These are phyloP conservation scores for Collichthys lucidus DNA, from an alignment of 2,113 vertebrate genomes.

Conservation along the genomic window DNA sequence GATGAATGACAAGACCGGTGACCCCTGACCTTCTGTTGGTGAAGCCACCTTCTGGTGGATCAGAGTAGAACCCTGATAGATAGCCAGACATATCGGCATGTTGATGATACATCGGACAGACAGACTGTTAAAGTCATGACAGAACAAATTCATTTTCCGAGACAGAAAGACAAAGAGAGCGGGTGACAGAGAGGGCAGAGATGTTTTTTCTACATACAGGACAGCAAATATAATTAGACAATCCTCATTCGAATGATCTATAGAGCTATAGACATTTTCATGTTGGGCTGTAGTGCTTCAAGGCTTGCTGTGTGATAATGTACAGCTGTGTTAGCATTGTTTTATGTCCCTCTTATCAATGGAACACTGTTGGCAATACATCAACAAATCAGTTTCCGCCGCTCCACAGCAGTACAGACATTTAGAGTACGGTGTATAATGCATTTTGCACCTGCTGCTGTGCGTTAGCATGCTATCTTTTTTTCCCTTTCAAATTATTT, in stretches of 20 bases:
- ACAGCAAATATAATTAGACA: not conserved
- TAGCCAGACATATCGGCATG: not conserved
- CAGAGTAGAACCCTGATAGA: conserved; percentile 89
- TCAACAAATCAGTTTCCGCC: not conserved
- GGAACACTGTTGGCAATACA: not conserved
- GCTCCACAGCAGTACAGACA: not conserved
- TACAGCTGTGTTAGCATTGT: not conserved
- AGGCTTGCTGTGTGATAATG: not conserved
- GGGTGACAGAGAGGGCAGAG: no score
- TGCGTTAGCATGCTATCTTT: not conserved
- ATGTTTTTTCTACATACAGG: not conserved
- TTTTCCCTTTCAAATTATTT: conserved; percentile 10
- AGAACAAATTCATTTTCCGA: not conserved
- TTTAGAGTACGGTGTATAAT: not conserved
- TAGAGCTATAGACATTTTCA: not conserved
- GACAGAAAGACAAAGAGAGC: not conserved
- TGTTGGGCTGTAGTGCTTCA: not conserved
- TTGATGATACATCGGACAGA: not conserved
- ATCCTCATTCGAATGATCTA: not conserved
- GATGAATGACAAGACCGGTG: conserved; percentile 92
- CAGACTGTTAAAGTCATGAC: not conserved
- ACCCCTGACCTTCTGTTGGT: conserved; percentile 89
- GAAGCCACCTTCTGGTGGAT: conserved; percentile 94
- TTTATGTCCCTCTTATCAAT: not conserved
- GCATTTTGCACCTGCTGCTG: conserved; percentile 6